Evolutionary conservation across 1,140 invertebrate genomes (phyloP).

Genomic region (Eciton burchellii): DNA sequence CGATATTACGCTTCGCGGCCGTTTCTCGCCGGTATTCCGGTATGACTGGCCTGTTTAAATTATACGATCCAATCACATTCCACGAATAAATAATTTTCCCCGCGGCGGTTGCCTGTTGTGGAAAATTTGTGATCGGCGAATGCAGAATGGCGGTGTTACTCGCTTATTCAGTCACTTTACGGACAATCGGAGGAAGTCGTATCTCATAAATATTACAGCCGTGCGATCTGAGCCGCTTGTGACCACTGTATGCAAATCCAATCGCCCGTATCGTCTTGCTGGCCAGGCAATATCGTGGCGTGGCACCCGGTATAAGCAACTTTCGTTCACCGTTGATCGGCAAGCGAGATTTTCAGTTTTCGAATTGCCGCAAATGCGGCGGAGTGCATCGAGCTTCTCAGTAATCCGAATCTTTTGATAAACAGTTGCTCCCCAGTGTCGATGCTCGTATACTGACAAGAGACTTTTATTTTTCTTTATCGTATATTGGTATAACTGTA

Average conservation of each 20-base stretch:
- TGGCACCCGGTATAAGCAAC: slow-evolving; percentile 61
- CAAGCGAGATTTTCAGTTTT: slow-evolving; percentile 48
- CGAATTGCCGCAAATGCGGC: slow-evolving; percentile 64
- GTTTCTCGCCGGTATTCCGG: too few relatives aligned
- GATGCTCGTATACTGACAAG: too few relatives aligned
- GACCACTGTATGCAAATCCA: slow-evolving; percentile 81
- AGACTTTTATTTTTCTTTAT: too few relatives aligned
- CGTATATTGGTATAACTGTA: not conserved
- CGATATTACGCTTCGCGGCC: too few relatives aligned
- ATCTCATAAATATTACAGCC: slow-evolving; percentile 81
- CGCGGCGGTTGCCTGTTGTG: not conserved
- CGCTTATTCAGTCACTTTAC: slow-evolving; percentile 67
- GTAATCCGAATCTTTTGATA: slow-evolving; percentile 27
- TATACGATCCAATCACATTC: not conserved
- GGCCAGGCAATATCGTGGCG: slow-evolving; percentile 22
- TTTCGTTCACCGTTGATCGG: slow-evolving; percentile 2
- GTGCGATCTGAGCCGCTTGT: slow-evolving; percentile 61
- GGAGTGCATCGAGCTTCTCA: slow-evolving; percentile 47
- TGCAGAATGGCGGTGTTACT: slow-evolving; percentile 25
- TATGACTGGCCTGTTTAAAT: too few relatives aligned
- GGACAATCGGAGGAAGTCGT: slow-evolving; percentile 84
- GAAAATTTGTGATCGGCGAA: not conserved
- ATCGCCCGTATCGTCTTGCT: slow-evolving; percentile 8
- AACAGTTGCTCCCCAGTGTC: not conserved
- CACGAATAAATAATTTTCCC: not conserved